A percentile compares a stretch with the other conserved stretches of the same genome.
Conservation (phyloP, 2,888 invertebrate genomes). For the Lochmaea crataegi region DNA sequence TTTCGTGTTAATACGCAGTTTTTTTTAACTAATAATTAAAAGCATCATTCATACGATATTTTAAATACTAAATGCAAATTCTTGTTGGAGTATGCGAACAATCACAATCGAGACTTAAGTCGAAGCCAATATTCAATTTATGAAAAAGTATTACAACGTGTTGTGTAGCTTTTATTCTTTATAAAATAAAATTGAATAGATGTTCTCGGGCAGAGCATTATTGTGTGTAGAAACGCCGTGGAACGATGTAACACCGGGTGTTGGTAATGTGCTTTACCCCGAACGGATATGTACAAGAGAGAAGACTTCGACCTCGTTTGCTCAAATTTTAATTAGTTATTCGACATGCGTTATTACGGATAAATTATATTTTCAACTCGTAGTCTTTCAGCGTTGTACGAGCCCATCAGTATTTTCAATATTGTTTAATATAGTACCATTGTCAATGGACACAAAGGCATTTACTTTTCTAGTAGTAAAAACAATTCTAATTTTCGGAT, state of each 20-base stretch:
- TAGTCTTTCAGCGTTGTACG: conserved; percentile 20
- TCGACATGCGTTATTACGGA: conserved; percentile 63
- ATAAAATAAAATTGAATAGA: conserved; percentile 36
- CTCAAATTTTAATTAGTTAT: conserved; percentile 64
- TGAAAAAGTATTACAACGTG: conserved; percentile 32
- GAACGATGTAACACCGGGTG: conserved; percentile 58
- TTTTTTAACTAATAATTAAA: no score
- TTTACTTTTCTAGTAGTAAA: no score
- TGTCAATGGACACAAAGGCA: not conserved
- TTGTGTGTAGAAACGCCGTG: conserved; percentile 32
- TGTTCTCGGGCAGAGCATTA: conserved; percentile 32
- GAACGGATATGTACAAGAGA: conserved; percentile 13
- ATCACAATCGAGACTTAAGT: not conserved
- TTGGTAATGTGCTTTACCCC: conserved; percentile 60
- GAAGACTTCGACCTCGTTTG: conserved; percentile 50
- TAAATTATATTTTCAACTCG: conserved; percentile 56
- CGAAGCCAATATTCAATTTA: conserved; percentile 7
- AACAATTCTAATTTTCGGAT: no score
- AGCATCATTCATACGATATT: no score
- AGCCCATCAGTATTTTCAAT: conserved; percentile 24
- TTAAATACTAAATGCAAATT: no score
- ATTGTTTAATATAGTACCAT: conserved; percentile 24
- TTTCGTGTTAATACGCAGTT: no score
- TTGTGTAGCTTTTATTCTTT: conserved; percentile 25
- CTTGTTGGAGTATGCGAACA: no score